Base-by-base conservation (phyloP, 2,888 invertebrate species). In the Cylindroiulus punctatus region DNA sequence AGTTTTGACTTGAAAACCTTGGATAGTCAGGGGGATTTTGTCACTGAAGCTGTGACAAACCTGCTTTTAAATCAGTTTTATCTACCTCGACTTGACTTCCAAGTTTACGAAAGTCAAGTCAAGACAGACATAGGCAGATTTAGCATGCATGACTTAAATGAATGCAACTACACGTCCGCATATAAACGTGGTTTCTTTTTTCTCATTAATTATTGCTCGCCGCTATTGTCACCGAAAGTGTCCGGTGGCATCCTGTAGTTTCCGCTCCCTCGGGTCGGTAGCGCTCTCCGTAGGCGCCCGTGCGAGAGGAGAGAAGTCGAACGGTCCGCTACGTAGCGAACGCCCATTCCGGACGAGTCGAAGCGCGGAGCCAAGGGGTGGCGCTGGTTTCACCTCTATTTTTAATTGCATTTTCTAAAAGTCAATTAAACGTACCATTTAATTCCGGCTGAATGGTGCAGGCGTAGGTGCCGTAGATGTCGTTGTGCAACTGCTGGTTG, bases 401-500 rank as follows among this genome's bases (percentile, higher is more conserved):
- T 76, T 76, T 76, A 76, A 76, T 76, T 76, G 76, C 26, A 76
- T 76, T 76, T 76, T 76, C 10, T 32, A 76, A 76, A 76, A 76
- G 76, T 5, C 76, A 76, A 76, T 76, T 30, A 76, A 76, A 42
- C 85, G 30, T 85, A 85, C 85, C 76, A 40, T 81, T 76, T 36
- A 85, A 85, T 42, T 81, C 76, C 32, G 84, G 40, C 17, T 40
- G 36, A 57, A 82, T 44, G 19, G 47, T 26, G 52, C 86, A 84
- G 32, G 36, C 32, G 47, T 86, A 86, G 22, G 86, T 86, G 19
- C 95, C 95, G 90, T 97, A 97, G 90, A 96, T 94, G 90, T 97
- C 96, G 92, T 97, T 97, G 44, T 94, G 93, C 90, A 95, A 95
- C 87, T 93, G 92, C 88, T 94, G 94, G 47, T 92, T 92, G 2